These are phyloP conservation scores for Coremacera marginata DNA, from an alignment of 2,888 invertebrate genomes.

Conservation along the genomic window DNA sequence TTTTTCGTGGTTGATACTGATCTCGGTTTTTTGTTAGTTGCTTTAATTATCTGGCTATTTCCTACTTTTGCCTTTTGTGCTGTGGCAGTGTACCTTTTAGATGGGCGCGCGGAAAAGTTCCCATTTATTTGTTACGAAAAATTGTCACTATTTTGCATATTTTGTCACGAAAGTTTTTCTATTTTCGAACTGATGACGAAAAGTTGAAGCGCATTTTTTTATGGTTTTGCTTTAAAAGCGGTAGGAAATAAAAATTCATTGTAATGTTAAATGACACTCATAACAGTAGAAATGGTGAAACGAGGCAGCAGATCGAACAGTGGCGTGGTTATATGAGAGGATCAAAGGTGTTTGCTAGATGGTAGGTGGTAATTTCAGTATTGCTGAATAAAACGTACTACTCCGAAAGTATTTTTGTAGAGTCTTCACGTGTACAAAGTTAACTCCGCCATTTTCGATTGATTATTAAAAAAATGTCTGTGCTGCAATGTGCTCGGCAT, in stretches of 20 bases:
- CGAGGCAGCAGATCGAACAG: too few relatives aligned
- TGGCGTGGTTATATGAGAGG: too few relatives aligned
- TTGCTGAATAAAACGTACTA: too few relatives aligned
- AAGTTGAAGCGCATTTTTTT: conserved; percentile 6
- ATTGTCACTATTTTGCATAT: conserved; percentile 67
- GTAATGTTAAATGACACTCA: neutral
- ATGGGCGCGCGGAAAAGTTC: neutral
- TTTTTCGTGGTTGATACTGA: neutral
- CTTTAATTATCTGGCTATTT: neutral
- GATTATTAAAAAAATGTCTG: too few relatives aligned
- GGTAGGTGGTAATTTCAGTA: too few relatives aligned
- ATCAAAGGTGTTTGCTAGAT: too few relatives aligned
- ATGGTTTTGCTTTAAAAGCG: neutral
- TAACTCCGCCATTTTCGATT: too few relatives aligned
- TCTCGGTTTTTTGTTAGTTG: neutral
- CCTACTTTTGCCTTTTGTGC: neutral
- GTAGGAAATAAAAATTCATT: neutral
- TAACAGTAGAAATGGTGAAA: too few relatives aligned
- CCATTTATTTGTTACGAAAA: conserved; percentile 47
- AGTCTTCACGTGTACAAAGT: too few relatives aligned
- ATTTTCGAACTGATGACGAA: conserved; percentile 13
- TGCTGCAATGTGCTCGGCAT: too few relatives aligned
- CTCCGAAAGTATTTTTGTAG: too few relatives aligned
- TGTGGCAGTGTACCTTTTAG: neutral
- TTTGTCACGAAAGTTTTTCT: conserved; percentile 61